Percentiles rank a stretch among this genome's conserved stretches.
Evolutionary conservation across 1,140 invertebrate genomes (phyloP).

Genomic region (Eupeodes corollae): DNA sequence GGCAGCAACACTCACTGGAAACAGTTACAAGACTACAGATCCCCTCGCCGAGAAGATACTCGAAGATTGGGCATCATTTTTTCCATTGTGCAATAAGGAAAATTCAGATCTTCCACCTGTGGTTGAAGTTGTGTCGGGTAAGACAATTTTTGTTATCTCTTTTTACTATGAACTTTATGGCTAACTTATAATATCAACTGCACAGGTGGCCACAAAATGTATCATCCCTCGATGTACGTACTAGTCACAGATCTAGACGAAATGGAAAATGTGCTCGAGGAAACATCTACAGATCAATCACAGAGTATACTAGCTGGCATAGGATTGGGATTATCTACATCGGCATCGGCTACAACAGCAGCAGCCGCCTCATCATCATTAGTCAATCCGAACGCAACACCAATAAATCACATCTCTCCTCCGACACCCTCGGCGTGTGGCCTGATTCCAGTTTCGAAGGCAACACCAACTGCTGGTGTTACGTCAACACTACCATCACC

Average conservation of each 20-base stretch:
- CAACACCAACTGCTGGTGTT: too few species aligned
- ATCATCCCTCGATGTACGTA: conserved; percentile 88
- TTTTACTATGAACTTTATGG: not conserved
- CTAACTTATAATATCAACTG: not conserved
- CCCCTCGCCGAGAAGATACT: conserved; percentile 63
- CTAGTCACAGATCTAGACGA: conserved; percentile 83
- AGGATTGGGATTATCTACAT: not conserved
- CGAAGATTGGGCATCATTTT: conserved; percentile 90
- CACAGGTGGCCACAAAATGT: conserved; percentile 78
- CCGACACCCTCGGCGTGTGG: conserved; percentile 11
- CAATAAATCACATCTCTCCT: not conserved
- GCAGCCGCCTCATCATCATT: not conserved
- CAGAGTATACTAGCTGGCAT: conserved; percentile 1
- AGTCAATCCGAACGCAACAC: not conserved
- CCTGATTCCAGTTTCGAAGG: not conserved
- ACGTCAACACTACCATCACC: too few species aligned
- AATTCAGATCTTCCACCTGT: conserved; percentile 50
- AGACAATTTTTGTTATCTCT: conserved; percentile 13
- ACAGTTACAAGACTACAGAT: conserved; percentile 63
- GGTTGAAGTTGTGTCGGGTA: conserved; percentile 58
- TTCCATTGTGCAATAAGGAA: conserved; percentile 60
- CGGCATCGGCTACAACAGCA: conserved; percentile 9
- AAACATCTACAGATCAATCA: conserved; percentile 18
- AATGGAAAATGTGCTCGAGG: conserved; percentile 32
- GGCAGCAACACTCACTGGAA: conserved; percentile 80